A percentile compares a stretch with the other conserved stretches of the same genome.
Conservation (phyloP, 2,113 vertebrate genomes). For the Salvator merianae region DNA sequence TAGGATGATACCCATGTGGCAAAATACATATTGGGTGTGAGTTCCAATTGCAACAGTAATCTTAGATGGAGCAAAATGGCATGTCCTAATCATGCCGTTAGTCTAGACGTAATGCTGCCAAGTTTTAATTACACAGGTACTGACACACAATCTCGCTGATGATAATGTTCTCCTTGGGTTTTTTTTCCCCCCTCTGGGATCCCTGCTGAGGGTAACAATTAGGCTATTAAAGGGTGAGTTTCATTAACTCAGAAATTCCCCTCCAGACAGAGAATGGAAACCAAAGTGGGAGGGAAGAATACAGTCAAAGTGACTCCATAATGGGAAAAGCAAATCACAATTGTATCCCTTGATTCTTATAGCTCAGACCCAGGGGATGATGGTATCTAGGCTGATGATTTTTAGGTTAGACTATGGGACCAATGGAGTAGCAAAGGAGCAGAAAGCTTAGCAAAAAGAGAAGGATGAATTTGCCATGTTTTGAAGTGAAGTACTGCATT, state of each 20-base stretch:
- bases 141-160: background rate
- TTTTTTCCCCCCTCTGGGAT: background rate
- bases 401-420: background rate
- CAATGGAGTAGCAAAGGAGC: background rate
- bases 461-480: background rate
- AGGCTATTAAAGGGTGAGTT: background rate
- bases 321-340: background rate
- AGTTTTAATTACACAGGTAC: background rate
- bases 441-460: background rate
- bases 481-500: background rate
- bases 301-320: background rate
- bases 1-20: background rate
- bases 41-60: background rate
- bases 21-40: background rate
- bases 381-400: background rate
- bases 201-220: constrained; percentile 1
- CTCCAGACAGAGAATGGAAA: background rate
- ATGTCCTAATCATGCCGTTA: background rate
- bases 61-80: background rate
- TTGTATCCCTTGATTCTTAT: background rate
- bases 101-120: background rate
- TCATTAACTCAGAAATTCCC: constrained; percentile 12
- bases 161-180: background rate
- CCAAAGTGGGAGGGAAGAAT: too few species aligned
- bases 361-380: background rate